phyloP scores from a whole-genome alignment of 2,888 invertebrate species.

The Carterocephalus palaemon region DNA sequence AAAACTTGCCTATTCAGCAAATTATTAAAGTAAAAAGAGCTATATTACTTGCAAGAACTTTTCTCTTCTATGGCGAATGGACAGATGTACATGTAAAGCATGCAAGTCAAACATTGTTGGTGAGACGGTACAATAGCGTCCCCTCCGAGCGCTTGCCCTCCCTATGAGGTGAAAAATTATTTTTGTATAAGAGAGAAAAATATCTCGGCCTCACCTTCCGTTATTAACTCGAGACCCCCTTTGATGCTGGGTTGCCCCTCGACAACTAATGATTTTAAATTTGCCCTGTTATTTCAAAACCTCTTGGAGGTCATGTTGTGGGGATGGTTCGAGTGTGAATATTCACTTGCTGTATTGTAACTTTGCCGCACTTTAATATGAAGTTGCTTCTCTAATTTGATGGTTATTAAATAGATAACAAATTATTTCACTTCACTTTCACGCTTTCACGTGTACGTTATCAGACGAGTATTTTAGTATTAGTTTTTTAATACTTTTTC shows the following conservation, averaged over 20 bases:
- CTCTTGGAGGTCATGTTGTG: conserved; percentile 38
- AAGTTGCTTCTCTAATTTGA: not conserved
- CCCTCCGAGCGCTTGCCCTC: conserved; percentile 37
- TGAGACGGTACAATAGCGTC: conserved; percentile 49
- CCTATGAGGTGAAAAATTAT: conserved; percentile 49
- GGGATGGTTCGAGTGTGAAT: conserved; percentile 33
- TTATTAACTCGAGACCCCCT: conserved; percentile 66
- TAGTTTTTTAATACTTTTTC: too few species aligned
- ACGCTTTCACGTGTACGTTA: too few species aligned
- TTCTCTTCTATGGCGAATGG: conserved; percentile 23
- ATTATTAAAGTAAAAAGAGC: not conserved
- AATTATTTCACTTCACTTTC: too few species aligned
- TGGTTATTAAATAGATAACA: not conserved
- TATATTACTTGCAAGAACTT: not conserved
- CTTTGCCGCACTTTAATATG: not conserved
- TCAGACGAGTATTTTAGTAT: too few species aligned
- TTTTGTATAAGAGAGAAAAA: conserved; percentile 63
- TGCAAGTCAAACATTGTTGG: conserved; percentile 51
- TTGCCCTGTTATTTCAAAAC: conserved; percentile 50
- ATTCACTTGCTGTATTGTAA: conserved; percentile 35
- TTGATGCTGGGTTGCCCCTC: conserved; percentile 61
- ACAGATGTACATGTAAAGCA: conserved; percentile 28
- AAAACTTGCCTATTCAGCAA: too few species aligned
- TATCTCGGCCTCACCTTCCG: conserved; percentile 67
- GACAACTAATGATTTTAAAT: conserved; percentile 68